Percentiles rank a stretch among this genome's conserved stretches.
phyloP scores from a whole-genome alignment of 2,888 invertebrate genomes.

The Lutraria lutraria region DNA sequence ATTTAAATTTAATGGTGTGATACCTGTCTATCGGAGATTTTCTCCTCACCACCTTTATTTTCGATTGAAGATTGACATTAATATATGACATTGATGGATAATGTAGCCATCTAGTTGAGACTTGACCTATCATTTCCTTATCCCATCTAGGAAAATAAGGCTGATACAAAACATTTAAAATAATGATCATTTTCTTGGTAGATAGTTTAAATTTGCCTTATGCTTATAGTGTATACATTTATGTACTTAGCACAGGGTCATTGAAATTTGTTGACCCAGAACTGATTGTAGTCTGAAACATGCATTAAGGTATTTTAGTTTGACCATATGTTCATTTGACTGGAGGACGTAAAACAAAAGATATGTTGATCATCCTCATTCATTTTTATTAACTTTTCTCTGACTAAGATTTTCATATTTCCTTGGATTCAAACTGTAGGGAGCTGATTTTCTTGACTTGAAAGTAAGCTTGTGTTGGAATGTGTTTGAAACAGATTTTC shows the following conservation, averaged over 20 bases:
- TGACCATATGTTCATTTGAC: not conserved
- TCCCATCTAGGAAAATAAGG: not conserved
- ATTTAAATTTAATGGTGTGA: slow-evolving; percentile 2
- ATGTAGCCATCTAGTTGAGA: not conserved
- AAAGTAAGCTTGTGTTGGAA: not conserved
- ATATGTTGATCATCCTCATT: not conserved
- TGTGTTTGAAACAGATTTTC: not conserved
- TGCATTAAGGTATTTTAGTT: not conserved
- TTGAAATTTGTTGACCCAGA: not conserved
- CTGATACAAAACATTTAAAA: not conserved
- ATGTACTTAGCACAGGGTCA: not conserved
- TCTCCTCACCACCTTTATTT: not conserved
- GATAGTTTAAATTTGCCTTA: not conserved
- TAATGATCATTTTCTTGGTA: not conserved
- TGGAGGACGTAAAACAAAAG: not conserved
- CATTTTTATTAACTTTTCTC: slow-evolving; percentile 7
- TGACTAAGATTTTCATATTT: not conserved
- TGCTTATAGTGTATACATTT: not conserved
- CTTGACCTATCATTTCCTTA: slow-evolving; percentile 26
- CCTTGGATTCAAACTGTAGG: not conserved
- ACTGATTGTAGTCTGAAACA: not conserved
- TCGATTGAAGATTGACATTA: slow-evolving; percentile 32
- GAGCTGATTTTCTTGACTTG: not conserved
- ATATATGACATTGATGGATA: slow-evolving; percentile 40
- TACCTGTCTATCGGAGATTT: not conserved